Conservation (phyloP, 1,140 invertebrate species). For the Drosophila oshimai region DNA sequence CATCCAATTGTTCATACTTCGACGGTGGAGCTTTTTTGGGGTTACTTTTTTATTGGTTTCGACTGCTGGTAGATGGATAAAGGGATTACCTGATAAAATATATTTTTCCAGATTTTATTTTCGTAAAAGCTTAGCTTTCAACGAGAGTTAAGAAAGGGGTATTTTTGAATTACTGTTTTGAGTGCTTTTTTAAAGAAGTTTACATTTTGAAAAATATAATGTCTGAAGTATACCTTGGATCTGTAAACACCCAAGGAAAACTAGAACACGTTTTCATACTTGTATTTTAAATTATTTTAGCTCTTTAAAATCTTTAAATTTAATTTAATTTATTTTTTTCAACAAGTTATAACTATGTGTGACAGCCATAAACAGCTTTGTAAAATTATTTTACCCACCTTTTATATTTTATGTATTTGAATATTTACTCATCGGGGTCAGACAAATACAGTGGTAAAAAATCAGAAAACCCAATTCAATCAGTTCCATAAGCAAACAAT, state of each 20-base stretch:
- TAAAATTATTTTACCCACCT: too few relatives aligned
- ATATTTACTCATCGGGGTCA: background rate
- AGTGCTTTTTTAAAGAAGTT: too few relatives aligned
- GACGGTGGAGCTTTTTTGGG: background rate
- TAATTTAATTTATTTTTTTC: too few relatives aligned
- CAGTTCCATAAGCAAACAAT: conserved; percentile 6
- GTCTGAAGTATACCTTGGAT: too few relatives aligned
- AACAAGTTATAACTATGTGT: too few relatives aligned
- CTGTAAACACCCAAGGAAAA: too few relatives aligned
- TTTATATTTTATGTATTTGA: too few relatives aligned
- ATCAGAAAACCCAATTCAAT: background rate
- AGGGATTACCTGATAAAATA: background rate
- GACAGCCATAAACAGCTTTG: too few relatives aligned
- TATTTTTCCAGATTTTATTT: background rate
- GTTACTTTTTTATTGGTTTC: conserved; percentile 15
- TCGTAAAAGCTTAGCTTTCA: background rate
- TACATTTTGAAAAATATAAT: too few relatives aligned
- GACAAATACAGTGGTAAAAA: background rate
- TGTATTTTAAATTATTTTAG: too few relatives aligned
- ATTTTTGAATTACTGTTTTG: background rate
- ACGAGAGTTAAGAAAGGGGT: background rate
- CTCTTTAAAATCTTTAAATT: too few relatives aligned
- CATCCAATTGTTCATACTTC: conserved; percentile 48
- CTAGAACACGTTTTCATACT: too few relatives aligned
- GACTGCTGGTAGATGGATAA: background rate